Conservation (phyloP, 2,113 vertebrate genomes). For the Sylvietta virens region DNA sequence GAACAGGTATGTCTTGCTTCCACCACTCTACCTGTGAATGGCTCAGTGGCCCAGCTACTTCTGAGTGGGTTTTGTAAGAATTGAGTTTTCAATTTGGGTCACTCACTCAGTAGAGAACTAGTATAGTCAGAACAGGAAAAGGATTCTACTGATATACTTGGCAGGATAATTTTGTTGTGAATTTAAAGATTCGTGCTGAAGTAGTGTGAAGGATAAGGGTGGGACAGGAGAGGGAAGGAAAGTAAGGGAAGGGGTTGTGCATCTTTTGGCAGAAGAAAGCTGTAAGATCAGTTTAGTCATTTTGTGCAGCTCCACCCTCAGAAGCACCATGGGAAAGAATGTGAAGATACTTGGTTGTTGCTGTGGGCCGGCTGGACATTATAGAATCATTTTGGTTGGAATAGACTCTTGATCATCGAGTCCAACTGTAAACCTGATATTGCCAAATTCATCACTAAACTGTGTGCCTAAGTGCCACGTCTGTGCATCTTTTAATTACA, state of each 20-base stretch:
- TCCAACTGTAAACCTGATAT: rapidly evolving
- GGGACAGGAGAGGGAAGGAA: background rate
- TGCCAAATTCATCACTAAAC: background rate
- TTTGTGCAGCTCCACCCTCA: background rate
- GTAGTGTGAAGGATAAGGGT: background rate
- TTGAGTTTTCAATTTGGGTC: background rate
- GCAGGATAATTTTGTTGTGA: background rate
- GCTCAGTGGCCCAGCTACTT: background rate
- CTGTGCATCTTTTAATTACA: background rate
- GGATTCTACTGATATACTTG: background rate
- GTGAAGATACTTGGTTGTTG: background rate
- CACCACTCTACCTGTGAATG: background rate
- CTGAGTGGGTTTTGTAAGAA: background rate
- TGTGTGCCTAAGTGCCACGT: background rate
- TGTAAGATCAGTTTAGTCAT: background rate
- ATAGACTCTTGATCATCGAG: background rate
- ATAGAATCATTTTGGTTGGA: background rate
- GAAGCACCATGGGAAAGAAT: background rate
- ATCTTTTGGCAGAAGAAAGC: background rate
- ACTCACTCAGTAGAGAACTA: background rate
- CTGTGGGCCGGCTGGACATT: background rate
- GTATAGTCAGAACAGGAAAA: background rate
- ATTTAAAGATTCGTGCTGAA: background rate
- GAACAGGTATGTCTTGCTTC: background rate
- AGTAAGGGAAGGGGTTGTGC: background rate